Conservation (phyloP, 37 sponge, comb jelly and placozoan genomes). For the Oopsacas minuta region DNA sequence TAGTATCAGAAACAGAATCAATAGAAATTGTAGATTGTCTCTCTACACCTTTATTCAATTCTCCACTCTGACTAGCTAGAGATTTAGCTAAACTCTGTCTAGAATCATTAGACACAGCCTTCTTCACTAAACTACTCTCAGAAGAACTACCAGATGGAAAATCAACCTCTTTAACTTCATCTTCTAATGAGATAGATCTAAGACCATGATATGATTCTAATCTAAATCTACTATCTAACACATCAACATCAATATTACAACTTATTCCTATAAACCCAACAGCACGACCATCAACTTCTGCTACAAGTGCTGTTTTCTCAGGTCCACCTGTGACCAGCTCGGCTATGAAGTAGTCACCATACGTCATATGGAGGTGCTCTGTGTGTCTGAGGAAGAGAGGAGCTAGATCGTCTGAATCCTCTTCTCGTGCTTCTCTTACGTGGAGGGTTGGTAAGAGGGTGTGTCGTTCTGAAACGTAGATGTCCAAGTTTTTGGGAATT, state of each 20-base stretch:
- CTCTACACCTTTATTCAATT: neutral
- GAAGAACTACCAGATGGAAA: neutral
- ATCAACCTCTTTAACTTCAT: slow-evolving; percentile 19
- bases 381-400: slow-evolving; percentile 59
- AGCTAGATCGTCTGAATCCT: slow-evolving; percentile 88
- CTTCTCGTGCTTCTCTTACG: slow-evolving; percentile 50
- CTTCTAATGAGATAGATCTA: slow-evolving; percentile 24
- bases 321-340: slow-evolving; percentile 89
- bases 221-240: slow-evolving; percentile 68
- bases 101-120: neutral
- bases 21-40: neutral
- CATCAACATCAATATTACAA: slow-evolving; percentile 58
- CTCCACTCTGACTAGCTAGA: neutral
- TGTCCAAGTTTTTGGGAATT: neutral
- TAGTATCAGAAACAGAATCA: neutral
- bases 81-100: neutral
- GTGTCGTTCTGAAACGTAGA: slow-evolving; percentile 46
- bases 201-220: slow-evolving; percentile 80
- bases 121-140: neutral
- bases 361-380: slow-evolving; percentile 38
- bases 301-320: slow-evolving; percentile 65
- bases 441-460: slow-evolving; percentile 59
- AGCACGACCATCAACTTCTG: slow-evolving; percentile 84
- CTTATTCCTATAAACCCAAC: slow-evolving; percentile 79
- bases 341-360: slow-evolving; percentile 91